Base-by-base conservation (phyloP, 2,113 vertebrate species). In the Daphoenositta chrysoptera region DNA sequence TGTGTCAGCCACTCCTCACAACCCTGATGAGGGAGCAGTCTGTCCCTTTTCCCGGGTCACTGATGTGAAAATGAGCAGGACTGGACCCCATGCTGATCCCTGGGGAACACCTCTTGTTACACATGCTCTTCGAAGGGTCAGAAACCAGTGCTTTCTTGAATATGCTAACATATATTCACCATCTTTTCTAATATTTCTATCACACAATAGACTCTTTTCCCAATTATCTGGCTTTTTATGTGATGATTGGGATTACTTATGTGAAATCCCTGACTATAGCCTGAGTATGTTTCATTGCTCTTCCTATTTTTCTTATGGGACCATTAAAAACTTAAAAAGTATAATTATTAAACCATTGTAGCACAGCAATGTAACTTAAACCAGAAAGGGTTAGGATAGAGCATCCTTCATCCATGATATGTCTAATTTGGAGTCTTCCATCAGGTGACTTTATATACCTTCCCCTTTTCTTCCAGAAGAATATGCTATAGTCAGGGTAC, bases 21-120 rank as follows among this genome's bases (percentile, higher is more conserved):
- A 35, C n/a, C 30, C 17, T 40, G 30, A 45, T 45, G 45, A 30
- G 28, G 7, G 33, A 66, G 6, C 17, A n/a, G 23, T 21, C 44
- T 58, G 39, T 8, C 33, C 51, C 28, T 68, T 39, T 11, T 13
- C 6, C 9, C 1, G 0, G 33, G 20, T 26, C 33, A 21, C 16
- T 47, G 39, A 45, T 10, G 20, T 12, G 26, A 1, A 1, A 45
- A 60, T 15, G 13, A 7, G 10, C 30, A 5, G 40, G 39, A 18
- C 9, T 40, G n/a, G 16, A 75, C 3, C 7, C 10, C 0, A 2
- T 15, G 28, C 14, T 2, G 3, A 53, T 9, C 10, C 30, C 39
- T 45, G 9, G 24, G 9, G 24, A 75, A 3, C 6, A 22, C 3
- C 1, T 1, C 13, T 53, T 60, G 13, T 18, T 30, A 3, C 6